Evolutionary conservation across 2,797 vertebrate species (phyloP).

Genomic region (Ctenochaetus hawaiiensis): DNA sequence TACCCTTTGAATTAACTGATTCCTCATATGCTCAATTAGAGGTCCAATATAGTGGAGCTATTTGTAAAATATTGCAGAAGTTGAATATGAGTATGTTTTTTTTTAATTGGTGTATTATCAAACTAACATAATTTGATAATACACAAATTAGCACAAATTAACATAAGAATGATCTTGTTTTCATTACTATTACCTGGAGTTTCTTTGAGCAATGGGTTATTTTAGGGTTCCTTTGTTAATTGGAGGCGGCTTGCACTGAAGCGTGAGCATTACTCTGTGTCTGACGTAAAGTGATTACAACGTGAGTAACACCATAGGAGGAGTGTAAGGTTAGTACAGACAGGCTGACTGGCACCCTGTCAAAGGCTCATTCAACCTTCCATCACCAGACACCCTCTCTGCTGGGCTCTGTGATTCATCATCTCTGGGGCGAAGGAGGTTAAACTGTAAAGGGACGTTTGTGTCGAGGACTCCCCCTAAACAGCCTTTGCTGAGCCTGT

Average conservation of each 20-base stretch:
- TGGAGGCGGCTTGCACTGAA: background rate
- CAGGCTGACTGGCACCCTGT: slow-evolving; percentile 54
- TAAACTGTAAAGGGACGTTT: slow-evolving; percentile 58
- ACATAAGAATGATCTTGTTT: too few species aligned
- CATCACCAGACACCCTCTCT: slow-evolving; percentile 19
- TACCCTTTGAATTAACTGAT: too few species aligned
- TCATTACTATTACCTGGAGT: too few species aligned
- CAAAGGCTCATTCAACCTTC: slow-evolving; percentile 36
- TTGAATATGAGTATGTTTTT: too few species aligned
- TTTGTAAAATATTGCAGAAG: too few species aligned
- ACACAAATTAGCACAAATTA: too few species aligned
- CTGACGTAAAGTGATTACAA: slow-evolving; percentile 47
- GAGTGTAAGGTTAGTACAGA: slow-evolving; percentile 50
- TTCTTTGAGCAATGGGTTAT: background rate
- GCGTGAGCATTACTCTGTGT: slow-evolving; percentile 2
- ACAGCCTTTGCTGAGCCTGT: slow-evolving; percentile 62
- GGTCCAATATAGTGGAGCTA: too few species aligned
- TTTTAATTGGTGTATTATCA: too few species aligned
- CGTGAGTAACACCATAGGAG: slow-evolving; percentile 44
- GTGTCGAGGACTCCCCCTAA: slow-evolving; percentile 47
- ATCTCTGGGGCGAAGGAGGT: slow-evolving; percentile 56
- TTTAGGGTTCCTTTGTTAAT: background rate
- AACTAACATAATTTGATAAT: too few species aligned
- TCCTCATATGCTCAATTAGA: too few species aligned
- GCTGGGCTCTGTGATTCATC: slow-evolving; percentile 52